Evolutionary conservation across 2,888 invertebrate genomes (phyloP).

Genomic region (Cistogaster globosa): DNA sequence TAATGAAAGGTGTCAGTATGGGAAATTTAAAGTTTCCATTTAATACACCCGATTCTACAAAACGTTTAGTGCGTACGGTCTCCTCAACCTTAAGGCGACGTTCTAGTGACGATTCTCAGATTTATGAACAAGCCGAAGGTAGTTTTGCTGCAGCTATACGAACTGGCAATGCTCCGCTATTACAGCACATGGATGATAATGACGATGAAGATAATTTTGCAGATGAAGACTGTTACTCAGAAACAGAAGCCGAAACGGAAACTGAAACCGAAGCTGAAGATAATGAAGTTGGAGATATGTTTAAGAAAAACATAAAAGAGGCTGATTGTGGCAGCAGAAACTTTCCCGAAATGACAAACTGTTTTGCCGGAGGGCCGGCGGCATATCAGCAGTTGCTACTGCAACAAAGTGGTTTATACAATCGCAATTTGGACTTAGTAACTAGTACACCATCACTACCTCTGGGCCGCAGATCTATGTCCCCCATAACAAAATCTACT

Average conservation of each 20-base stretch:
- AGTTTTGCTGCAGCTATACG: slow-evolving; percentile 45
- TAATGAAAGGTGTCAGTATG: slow-evolving; percentile 83
- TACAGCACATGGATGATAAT: slow-evolving; percentile 68
- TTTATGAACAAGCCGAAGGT: slow-evolving; percentile 61
- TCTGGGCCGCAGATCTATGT: slow-evolving; percentile 90
- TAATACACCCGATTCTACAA: slow-evolving; percentile 78
- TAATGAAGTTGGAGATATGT: slow-evolving; percentile 66
- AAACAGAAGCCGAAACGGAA: slow-evolving; percentile 58
- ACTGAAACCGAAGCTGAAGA: slow-evolving; percentile 69
- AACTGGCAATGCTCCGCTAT: slow-evolving; percentile 44
- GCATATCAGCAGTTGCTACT: slow-evolving; percentile 75
- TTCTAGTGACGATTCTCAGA: slow-evolving; percentile 75
- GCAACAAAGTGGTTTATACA: slow-evolving; percentile 77
- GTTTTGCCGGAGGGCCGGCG: slow-evolving; percentile 57
- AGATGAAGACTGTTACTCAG: slow-evolving; percentile 62
- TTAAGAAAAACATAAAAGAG: neutral
- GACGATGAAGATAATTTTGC: slow-evolving; percentile 73
- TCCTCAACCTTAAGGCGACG: slow-evolving; percentile 76
- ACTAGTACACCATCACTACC: slow-evolving; percentile 81
- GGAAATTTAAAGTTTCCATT: slow-evolving; percentile 81
- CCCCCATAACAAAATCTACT: slow-evolving; percentile 93
- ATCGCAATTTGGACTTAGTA: slow-evolving; percentile 79
- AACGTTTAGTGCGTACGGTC: slow-evolving; percentile 77
- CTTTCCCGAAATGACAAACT: slow-evolving; percentile 75
- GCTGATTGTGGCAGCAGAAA: slow-evolving; percentile 67